Conservation (phyloP, 2,113 vertebrate genomes). For the Phoxinus phoxinus region DNA sequence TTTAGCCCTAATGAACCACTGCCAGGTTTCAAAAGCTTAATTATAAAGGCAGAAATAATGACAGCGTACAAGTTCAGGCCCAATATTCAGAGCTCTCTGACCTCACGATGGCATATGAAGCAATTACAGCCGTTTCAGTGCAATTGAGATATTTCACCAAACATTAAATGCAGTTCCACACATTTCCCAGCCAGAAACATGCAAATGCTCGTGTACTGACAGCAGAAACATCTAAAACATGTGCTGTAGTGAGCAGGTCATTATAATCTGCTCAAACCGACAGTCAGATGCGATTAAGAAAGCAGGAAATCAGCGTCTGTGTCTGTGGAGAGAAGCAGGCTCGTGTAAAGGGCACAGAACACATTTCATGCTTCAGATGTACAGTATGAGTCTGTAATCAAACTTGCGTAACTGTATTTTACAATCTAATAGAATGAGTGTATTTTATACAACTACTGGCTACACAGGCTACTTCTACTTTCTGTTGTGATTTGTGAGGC, state of each 20-base stretch:
- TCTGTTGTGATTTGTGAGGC: not conserved
- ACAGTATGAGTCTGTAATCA: not conserved
- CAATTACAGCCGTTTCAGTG: slow-evolving; percentile 12
- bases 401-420: not conserved
- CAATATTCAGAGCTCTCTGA: slow-evolving; percentile 1
- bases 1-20: not conserved
- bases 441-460: not conserved
- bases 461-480: not conserved
- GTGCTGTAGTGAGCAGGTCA: slow-evolving; percentile 14
- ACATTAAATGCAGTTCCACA: slow-evolving; percentile 25
- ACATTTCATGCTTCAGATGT: not conserved
- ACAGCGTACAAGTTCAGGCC: not conserved
- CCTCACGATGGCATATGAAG: not conserved
- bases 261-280: slow-evolving; percentile 1
- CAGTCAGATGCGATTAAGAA: slow-evolving; percentile 6
- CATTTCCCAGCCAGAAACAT: slow-evolving; percentile 24
- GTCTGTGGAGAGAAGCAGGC: not conserved
- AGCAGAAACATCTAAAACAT: slow-evolving; percentile 10
- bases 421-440: not conserved
- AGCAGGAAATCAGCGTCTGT: not conserved
- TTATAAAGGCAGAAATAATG: not conserved
- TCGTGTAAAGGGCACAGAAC: not conserved
- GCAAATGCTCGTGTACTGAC: slow-evolving; percentile 16
- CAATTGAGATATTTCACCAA: slow-evolving; percentile 24
- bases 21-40: not conserved